phyloP scores from a whole-genome alignment of 2,888 invertebrate species.

The Chymomyza caudatula region DNA sequence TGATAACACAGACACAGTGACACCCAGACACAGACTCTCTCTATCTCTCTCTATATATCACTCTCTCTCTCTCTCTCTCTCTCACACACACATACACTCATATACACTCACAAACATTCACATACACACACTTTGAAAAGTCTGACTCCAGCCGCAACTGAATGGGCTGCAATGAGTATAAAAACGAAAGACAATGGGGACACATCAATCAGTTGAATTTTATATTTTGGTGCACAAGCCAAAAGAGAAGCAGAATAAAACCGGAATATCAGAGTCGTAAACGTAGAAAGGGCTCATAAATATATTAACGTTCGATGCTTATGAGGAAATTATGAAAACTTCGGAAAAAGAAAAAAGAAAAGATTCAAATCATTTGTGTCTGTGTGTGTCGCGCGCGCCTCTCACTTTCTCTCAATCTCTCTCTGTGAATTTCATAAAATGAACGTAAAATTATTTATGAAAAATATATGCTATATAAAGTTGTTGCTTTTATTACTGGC shows the following conservation, averaged over 20 bases:
- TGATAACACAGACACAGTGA: constrained; percentile 12
- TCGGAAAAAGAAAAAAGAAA: constrained; percentile 18
- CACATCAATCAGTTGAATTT: constrained; percentile 62
- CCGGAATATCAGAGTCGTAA: not conserved
- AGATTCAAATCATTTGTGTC: constrained; percentile 6
- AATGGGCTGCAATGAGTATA: constrained; percentile 47
- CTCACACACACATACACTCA: not conserved
- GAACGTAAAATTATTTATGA: constrained; percentile 66
- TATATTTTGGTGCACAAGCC: constrained; percentile 18
- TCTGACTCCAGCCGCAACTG: constrained; percentile 18
- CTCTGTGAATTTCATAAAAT: constrained; percentile 14
- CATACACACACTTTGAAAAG: constrained; percentile 22
- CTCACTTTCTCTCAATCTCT: not conserved
- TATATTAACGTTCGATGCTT: constrained; percentile 32
- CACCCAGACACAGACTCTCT: not conserved
- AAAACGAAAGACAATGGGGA: constrained; percentile 55
- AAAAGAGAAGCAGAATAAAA: constrained; percentile 6
- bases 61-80: no score
- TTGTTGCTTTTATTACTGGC: constrained; percentile 25
- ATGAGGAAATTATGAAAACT: constrained; percentile 37
- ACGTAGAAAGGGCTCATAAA: constrained; percentile 16
- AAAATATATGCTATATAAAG: constrained; percentile 46
- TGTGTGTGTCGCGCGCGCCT: no score
- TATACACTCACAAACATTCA: constrained; percentile 14
- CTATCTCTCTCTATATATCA: no score